A percentile compares a stretch with the other conserved stretches of the same genome.
Conservation (phyloP, 2,113 vertebrate species). For the Proteles cristata region DNA sequence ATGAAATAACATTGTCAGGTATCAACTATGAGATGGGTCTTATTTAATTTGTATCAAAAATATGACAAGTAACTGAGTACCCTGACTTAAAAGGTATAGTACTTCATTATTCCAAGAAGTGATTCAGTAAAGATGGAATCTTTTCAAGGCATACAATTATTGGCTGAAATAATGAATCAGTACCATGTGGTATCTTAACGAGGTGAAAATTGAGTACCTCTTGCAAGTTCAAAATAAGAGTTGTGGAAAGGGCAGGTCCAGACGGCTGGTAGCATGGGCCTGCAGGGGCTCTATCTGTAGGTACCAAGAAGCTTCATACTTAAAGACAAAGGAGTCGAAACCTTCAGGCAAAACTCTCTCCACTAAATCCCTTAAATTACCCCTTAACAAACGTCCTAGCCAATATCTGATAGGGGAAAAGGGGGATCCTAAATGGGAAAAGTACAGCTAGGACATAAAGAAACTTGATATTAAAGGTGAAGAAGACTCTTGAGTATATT, state of each 20-base stretch:
- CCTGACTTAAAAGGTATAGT: background rate
- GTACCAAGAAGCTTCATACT: background rate
- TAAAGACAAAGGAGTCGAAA: background rate
- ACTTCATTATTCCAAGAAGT: conserved; percentile 6
- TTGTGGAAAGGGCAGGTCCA: background rate
- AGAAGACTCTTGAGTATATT: background rate
- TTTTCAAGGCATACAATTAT: background rate
- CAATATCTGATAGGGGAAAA: background rate
- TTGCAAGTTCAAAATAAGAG: background rate
- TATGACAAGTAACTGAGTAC: background rate
- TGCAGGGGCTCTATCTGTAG: background rate
- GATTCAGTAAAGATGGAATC: background rate
- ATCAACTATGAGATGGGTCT: background rate
- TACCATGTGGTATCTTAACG: background rate
- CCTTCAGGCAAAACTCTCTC: background rate
- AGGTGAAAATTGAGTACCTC: background rate
- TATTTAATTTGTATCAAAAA: background rate
- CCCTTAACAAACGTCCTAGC: background rate
- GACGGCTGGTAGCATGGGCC: background rate
- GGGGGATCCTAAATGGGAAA: background rate
- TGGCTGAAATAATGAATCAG: background rate
- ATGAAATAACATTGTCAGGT: background rate
- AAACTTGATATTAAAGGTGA: background rate
- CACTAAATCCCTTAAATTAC: background rate
- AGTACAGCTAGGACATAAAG: background rate